Conservation (phyloP, 2,797 vertebrate species). For the Macropodus opercularis region DNA sequence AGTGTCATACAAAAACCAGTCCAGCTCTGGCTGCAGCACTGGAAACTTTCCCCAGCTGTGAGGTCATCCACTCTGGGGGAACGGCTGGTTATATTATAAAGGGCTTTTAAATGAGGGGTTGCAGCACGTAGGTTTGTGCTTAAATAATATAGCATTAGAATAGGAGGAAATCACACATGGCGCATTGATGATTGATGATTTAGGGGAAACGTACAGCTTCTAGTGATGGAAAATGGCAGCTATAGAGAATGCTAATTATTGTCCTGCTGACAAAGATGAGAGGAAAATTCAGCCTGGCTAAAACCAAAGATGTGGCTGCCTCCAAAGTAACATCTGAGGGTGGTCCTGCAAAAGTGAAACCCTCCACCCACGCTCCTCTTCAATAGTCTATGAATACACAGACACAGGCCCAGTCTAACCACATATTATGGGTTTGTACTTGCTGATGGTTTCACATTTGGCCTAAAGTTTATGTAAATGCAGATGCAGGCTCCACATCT, state of each 20-base stretch:
- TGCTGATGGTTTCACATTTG: constrained; percentile 75
- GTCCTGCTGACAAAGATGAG: constrained; percentile 45
- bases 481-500: constrained; percentile 69
- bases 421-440: constrained; percentile 74
- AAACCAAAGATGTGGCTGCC: constrained; percentile 34
- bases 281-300: constrained; percentile 31
- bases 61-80: constrained; percentile 23
- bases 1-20: constrained; percentile 37
- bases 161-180: constrained; percentile 54
- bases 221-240: constrained; percentile 29
- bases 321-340: constrained; percentile 57
- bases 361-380: constrained; percentile 63
- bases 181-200: constrained; percentile 44
- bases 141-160: constrained; percentile 58
- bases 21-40: constrained; percentile 19
- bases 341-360: constrained; percentile 67
- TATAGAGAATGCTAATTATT: constrained; percentile 48
- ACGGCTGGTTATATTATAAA: constrained; percentile 27
- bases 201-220: constrained; percentile 7
- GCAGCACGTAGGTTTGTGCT: constrained; percentile 43
- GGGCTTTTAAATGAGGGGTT: constrained; percentile 51
- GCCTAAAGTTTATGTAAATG: constrained; percentile 71
- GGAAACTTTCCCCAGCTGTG: constrained; percentile 69
- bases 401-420: constrained; percentile 59
- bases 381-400: constrained; percentile 74